These are phyloP conservation scores for Blastomussa wellsi DNA, from an alignment of 92 coral and sea anemone species.

Conservation along the genomic window DNA sequence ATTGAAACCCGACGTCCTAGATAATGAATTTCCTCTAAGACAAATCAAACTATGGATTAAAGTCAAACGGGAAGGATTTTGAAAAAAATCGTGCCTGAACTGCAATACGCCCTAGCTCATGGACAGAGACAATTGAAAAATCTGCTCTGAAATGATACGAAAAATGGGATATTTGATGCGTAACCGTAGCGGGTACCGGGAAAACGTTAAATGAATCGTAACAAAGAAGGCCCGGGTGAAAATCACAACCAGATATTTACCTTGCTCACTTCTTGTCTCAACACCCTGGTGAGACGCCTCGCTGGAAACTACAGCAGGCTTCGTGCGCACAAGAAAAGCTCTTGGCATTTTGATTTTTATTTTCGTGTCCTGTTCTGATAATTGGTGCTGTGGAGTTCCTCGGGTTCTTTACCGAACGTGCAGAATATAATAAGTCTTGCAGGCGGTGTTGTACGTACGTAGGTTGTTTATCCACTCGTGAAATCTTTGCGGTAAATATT, in stretches of 20 bases:
- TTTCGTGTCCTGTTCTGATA: background rate
- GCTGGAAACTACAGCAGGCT: constrained; percentile 47
- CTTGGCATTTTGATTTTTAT: constrained; percentile 58
- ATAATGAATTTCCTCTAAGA: background rate
- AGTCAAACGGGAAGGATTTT: background rate
- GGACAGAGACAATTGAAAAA: background rate
- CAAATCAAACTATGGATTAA: constrained; percentile 27
- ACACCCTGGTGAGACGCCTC: constrained; percentile 47
- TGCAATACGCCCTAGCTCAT: no score
- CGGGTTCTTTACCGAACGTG: constrained; percentile 3
- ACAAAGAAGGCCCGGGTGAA: constrained; percentile 21
- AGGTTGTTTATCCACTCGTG: constrained; percentile 20
- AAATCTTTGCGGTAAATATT: constrained; percentile 34
- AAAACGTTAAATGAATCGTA: constrained; percentile 8
- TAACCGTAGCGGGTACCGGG: constrained; percentile 42
- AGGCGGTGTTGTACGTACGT: background rate
- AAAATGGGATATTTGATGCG: constrained; percentile 26
- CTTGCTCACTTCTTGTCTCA: constrained; percentile 25
- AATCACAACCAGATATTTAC: constrained; percentile 49
- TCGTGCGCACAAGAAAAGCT: constrained; percentile 68
- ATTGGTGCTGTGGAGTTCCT: background rate
- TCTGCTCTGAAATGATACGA: constrained; percentile 1
- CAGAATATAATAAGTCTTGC: constrained; percentile 15
- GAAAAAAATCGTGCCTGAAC: background rate
- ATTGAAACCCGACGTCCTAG: constrained; percentile 1